Base-by-base conservation (phyloP, 2,888 invertebrate species). In the Mesochorus sp. region DNA sequence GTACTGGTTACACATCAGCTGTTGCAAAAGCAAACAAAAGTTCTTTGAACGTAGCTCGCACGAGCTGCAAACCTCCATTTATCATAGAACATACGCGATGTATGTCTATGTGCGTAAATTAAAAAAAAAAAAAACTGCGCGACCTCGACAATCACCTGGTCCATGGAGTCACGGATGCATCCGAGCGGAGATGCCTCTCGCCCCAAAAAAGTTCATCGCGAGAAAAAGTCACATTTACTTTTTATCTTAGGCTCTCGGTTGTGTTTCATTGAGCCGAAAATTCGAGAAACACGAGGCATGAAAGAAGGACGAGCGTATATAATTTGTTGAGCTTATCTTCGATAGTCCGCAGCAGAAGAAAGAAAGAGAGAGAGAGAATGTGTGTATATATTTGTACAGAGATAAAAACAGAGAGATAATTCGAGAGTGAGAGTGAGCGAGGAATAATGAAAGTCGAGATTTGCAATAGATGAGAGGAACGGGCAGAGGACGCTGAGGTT, bases 381-480 rank as follows among this genome's bases (percentile, higher is more conserved):
- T 2, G 26, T n/a, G n/a, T n/a, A 59, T 14, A 14, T 14, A 14
- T 17, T 21, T 19, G 42, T n/a, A 21, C 19, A 19, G 28, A n/a
- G 17, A 24, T 19, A 5, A 10, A 59, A 19, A 14, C 24, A 42
- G 14, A 12, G n/a, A 24, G 31, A 19, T 8, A 31, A 3, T 14
- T n/a, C 10, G n/a, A 10, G 37, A 67, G 59, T 51, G 66, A 72
- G 66, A 49, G 64, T 26, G 61, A 72, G 67, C 24, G 12, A 55
- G 67, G 14, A 74, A 71, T 73, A 78, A 70, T 66, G 74, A 78
- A 74, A 78, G 78, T 78, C 42, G 24, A 53, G 74, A 78, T 70
- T 70, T 37, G 73, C 68, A 73, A 78, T 57, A 70, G 78, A 59
- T 37, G 53, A 55, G 51, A 64, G 8, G 19, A 47, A 44, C 17